A percentile compares a stretch with the other conserved stretches of the same genome.
These are phyloP conservation scores for Stylophora pistillata DNA, from an alignment of 64 coral and sea anemone species.

Conservation along the genomic window DNA sequence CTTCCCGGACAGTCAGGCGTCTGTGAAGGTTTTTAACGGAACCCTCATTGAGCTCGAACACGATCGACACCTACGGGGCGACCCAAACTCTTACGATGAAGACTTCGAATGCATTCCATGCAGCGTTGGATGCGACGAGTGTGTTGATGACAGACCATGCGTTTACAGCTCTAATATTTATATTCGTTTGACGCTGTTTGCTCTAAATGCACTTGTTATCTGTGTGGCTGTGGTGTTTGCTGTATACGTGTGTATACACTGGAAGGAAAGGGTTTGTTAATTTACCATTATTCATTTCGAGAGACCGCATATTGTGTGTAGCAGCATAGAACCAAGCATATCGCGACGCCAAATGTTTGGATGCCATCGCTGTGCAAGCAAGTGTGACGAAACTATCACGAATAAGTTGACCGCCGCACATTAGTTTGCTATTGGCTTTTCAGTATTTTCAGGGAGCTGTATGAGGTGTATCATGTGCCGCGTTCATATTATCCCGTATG, in stretches of 20 bases:
- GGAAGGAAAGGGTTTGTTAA: constrained; percentile 33
- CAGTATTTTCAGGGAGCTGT: too few relatives aligned
- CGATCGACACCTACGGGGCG: constrained; percentile 23
- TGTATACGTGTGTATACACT: not conserved
- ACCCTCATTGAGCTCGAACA: constrained; percentile 25
- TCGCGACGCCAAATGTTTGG: too few relatives aligned
- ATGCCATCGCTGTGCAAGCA: too few relatives aligned
- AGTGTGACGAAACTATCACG: too few relatives aligned
- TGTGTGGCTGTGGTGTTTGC: constrained; percentile 36
- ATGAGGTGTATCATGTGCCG: too few relatives aligned
- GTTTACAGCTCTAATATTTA: constrained; percentile 11
- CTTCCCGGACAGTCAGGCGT: constrained; percentile 13
- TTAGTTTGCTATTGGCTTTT: too few relatives aligned
- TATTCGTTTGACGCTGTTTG: not conserved
- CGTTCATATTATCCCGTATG: too few relatives aligned
- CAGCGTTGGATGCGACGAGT: constrained; percentile 42
- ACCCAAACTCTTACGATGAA: constrained; percentile 23
- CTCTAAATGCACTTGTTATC: constrained; percentile 25
- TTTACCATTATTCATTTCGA: not conserved
- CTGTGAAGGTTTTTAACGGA: constrained; percentile 29
- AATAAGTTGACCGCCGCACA: too few relatives aligned
- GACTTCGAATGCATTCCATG: constrained; percentile 52
- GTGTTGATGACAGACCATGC: constrained; percentile 45
- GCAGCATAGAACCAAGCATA: too few relatives aligned
- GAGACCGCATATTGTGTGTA: not conserved